Percentiles rank a stretch among this genome's conserved stretches.
phyloP scores from a whole-genome alignment of 1,140 invertebrate species.

The Phortica variegata region DNA sequence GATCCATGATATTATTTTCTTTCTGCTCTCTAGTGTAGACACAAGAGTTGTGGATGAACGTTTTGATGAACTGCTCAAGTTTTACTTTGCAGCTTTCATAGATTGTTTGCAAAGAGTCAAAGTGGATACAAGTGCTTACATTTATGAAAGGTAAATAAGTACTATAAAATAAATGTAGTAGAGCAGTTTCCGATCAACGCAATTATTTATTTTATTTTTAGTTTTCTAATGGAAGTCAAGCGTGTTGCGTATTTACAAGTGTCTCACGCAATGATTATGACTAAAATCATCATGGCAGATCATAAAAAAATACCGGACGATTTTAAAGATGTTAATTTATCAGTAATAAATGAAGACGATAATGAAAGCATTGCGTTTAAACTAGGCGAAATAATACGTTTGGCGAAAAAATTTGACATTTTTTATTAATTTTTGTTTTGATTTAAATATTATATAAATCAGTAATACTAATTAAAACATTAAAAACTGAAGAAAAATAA shows the following conservation, averaged over 20 bases:
- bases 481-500: too few relatives aligned
- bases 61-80: constrained; percentile 58
- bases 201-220: constrained; percentile 9
- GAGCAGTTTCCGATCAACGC: not conserved
- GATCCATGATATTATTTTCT: constrained; percentile 62
- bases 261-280: constrained; percentile 45
- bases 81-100: constrained; percentile 61
- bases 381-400: constrained; percentile 31
- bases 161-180: not conserved
- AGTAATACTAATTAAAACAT: too few relatives aligned
- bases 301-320: constrained; percentile 38
- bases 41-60: constrained; percentile 54
- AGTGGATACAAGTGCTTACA: constrained; percentile 30
- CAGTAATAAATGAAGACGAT: constrained; percentile 22
- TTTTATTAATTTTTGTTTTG: too few relatives aligned
- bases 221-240: constrained; percentile 40
- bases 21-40: constrained; percentile 61
- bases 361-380: too few relatives aligned
- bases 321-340: constrained; percentile 40
- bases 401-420: constrained; percentile 37
- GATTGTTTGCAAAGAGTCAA: constrained; percentile 36
- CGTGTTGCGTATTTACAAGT: constrained; percentile 34
- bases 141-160: constrained; percentile 30
- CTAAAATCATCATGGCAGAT: constrained; percentile 40
- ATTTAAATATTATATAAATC: too few relatives aligned